Percentiles rank a stretch among this genome's conserved stretches.
Conservation (phyloP, 2,797 vertebrate genomes). For the Lacerta agilis region DNA sequence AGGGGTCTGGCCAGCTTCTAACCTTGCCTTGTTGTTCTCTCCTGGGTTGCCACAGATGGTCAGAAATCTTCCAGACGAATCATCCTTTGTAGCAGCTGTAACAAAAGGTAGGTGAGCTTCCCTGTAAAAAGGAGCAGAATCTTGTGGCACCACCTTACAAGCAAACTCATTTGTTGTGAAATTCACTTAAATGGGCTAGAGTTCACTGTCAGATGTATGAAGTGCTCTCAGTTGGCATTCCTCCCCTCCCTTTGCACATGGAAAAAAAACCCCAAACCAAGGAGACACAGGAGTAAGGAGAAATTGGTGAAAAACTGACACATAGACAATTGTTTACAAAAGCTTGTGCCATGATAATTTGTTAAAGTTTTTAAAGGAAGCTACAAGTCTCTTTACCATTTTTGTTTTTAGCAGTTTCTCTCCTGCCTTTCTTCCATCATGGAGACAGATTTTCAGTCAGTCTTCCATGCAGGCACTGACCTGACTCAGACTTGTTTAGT, state of each 20-base stretch:
- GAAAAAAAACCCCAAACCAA: too few relatives aligned
- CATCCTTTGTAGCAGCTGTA: slow-evolving; percentile 60
- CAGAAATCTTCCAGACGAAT: slow-evolving; percentile 63
- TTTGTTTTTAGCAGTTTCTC: neutral
- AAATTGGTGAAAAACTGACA: too few relatives aligned
- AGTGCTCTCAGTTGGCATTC: neutral
- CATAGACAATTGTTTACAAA: too few relatives aligned
- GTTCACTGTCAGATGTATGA: neutral
- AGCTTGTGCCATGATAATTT: too few relatives aligned
- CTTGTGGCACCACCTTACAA: neutral
- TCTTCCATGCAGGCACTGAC: neutral
- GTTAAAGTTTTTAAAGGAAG: too few relatives aligned
- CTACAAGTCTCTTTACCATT: neutral
- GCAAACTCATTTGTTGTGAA: neutral
- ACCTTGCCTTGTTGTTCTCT: neutral
- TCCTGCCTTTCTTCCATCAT: neutral
- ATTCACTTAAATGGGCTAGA: neutral
- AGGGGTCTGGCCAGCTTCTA: neutral
- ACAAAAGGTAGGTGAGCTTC: slow-evolving; percentile 56
- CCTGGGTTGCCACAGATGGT: slow-evolving; percentile 50
- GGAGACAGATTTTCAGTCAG: neutral
- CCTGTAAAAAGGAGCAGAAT: neutral
- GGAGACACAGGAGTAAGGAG: too few relatives aligned
- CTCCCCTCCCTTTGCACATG: neutral
- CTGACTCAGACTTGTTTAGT: neutral